phyloP scores from a whole-genome alignment of 2,888 invertebrate genomes.

The Drosophila rubida region DNA sequence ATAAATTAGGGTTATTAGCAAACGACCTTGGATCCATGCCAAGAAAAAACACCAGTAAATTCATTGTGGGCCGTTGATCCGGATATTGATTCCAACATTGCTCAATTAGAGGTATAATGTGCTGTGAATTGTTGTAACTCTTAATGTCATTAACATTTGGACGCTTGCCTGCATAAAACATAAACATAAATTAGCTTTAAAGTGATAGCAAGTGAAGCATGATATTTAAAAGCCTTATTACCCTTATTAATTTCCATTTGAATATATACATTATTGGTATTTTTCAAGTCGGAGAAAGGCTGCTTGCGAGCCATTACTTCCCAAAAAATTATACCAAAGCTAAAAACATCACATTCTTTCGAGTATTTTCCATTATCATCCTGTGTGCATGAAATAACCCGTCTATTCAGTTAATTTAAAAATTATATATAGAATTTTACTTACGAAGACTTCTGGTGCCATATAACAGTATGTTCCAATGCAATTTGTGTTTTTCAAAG shows the following conservation, averaged over 20 bases:
- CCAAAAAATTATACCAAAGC: constrained; percentile 23
- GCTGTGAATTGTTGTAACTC: background rate
- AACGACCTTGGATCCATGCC: background rate
- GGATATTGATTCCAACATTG: background rate
- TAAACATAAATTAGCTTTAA: too few species aligned
- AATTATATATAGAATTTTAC: background rate
- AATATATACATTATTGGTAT: background rate
- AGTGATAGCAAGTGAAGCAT: background rate
- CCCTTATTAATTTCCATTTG: background rate
- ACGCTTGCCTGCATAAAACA: background rate
- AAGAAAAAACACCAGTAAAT: background rate
- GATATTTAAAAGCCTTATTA: background rate
- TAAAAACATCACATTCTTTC: constrained; percentile 18
- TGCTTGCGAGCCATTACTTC: background rate
- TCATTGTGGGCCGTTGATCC: background rate
- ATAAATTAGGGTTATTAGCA: background rate
- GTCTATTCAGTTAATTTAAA: background rate
- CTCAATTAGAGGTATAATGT: background rate
- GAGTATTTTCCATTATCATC: background rate
- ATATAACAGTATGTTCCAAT: constrained; percentile 1
- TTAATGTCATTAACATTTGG: background rate
- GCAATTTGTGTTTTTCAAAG: background rate
- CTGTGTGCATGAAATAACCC: background rate
- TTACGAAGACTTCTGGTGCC: constrained; percentile 22
- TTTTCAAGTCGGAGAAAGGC: constrained; percentile 3